These are phyloP conservation scores for Sapayoa aenigma DNA, from an alignment of 2,113 vertebrate species.

Conservation along the genomic window DNA sequence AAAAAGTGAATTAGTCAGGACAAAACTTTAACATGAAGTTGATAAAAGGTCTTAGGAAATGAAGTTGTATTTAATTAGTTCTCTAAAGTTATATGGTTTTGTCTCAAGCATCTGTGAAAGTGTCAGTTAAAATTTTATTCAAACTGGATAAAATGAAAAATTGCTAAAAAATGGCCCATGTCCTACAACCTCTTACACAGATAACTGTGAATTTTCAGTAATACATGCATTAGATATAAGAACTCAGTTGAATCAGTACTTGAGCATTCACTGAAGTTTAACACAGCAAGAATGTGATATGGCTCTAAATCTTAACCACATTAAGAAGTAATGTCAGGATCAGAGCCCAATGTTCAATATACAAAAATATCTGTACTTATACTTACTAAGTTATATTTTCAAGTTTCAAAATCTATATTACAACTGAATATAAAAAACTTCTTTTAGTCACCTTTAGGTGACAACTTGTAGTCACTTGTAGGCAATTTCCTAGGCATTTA, in stretches of 20 bases:
- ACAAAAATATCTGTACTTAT: background rate
- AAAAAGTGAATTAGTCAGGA: background rate
- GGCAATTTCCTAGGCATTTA: background rate
- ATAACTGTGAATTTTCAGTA: background rate
- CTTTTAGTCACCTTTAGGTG: background rate
- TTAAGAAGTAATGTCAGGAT: background rate
- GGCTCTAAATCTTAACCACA: background rate
- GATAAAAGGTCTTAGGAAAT: background rate
- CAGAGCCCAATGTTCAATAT: background rate
- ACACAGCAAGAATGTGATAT: background rate
- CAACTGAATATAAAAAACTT: background rate
- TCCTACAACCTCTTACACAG: background rate
- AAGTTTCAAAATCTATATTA: background rate
- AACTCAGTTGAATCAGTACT: background rate
- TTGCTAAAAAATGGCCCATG: background rate
- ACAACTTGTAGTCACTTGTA: background rate
- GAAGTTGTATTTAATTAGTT: background rate
- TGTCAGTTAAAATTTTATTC: background rate
- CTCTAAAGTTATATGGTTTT: background rate
- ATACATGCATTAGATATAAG: background rate
- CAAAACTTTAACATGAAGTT: background rate
- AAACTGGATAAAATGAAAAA: background rate
- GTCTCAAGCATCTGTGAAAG: background rate
- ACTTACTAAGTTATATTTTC: background rate
- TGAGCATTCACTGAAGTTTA: background rate